These are phyloP conservation scores for Orthosia gracilis DNA, from an alignment of 2,888 invertebrate species.

Conservation along the genomic window DNA sequence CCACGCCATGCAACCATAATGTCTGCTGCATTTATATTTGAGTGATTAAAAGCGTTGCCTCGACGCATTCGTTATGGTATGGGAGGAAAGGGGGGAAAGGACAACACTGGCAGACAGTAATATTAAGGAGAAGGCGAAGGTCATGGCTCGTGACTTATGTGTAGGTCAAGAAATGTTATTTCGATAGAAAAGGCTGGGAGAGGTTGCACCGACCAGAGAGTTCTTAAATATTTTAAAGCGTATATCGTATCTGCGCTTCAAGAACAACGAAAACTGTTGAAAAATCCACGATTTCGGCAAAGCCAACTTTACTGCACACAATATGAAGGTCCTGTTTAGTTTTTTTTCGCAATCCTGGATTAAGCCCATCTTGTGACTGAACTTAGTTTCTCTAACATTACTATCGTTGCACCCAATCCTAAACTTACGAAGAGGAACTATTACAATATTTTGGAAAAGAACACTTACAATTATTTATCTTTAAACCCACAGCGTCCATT, in stretches of 20 bases:
- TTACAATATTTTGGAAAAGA: too few relatives aligned
- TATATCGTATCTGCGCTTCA: not conserved
- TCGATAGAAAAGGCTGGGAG: not conserved
- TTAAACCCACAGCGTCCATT: not conserved
- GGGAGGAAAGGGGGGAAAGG: not conserved
- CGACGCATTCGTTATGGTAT: constrained; percentile 20
- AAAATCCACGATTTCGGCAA: not conserved
- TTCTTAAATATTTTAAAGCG: not conserved
- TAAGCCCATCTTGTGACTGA: too few relatives aligned
- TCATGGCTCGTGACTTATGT: not conserved
- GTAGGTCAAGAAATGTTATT: not conserved
- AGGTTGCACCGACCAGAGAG: not conserved
- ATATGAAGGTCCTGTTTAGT: not conserved
- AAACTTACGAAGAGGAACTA: not conserved
- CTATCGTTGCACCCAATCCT: not conserved
- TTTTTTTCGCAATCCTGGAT: too few relatives aligned
- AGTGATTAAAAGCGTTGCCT: constrained; percentile 37
- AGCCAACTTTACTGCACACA: not conserved
- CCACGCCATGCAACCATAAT: constrained; percentile 38
- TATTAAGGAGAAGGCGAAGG: not conserved
- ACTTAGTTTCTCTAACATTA: too few relatives aligned
- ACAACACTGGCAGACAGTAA: not conserved
- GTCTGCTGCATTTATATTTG: constrained; percentile 50
- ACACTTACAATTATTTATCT: not conserved
- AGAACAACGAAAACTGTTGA: not conserved